Evolutionary conservation across 92 coral and sea anemone species (phyloP), one percentile per base, ranked within the genome.

Genomic region (Hydrozoanthus gracilis): DNA sequence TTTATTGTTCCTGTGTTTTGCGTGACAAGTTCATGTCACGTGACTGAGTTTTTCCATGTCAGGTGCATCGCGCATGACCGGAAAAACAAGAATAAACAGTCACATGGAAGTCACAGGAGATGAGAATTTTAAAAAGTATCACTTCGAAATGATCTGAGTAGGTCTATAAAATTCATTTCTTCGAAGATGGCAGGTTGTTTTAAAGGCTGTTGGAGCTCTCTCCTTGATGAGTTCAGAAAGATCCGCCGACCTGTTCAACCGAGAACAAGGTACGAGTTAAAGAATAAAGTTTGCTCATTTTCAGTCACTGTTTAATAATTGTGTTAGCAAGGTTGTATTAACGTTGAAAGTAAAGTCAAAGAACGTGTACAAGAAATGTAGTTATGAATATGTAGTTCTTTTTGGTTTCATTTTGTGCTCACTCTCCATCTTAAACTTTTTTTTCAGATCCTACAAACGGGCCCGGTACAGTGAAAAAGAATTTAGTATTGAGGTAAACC

Each of bases 131-230:
- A 64, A 73, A 73, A 27, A 27, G 10, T 15, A 48, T 27, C 56
- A 46, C 58, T 4, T 51, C 16, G 61, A 80, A 65, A 80, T 80
- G 85, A 58, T 47, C 27, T 80, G 85, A 65, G 73, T 1, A 49
- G 12, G 45, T 48, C 18, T 17, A 49, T 74, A 52, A 52, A 80
- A 64, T 65, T 80, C 48, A 67, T 80, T 80, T 14, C 8, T 20
- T 65, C 18, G 27, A 74, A 61, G 45, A 94, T 94, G 98, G 86
- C 95, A 16, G 88, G 98, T 68, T 94, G 98, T 84, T 88, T 91
- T 87, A 80, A 91, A 39, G 95, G 95, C 51, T 96, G 99, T 17
- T 96, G 99, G 99, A 91, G 93, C 6, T 85, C 94, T 50, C 88
- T 96, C 50, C 84, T 93, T 14, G 98, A 92, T 64, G 94, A 92